Conservation (phyloP, 2,797 vertebrate genomes). For the Zalophus californianus region DNA sequence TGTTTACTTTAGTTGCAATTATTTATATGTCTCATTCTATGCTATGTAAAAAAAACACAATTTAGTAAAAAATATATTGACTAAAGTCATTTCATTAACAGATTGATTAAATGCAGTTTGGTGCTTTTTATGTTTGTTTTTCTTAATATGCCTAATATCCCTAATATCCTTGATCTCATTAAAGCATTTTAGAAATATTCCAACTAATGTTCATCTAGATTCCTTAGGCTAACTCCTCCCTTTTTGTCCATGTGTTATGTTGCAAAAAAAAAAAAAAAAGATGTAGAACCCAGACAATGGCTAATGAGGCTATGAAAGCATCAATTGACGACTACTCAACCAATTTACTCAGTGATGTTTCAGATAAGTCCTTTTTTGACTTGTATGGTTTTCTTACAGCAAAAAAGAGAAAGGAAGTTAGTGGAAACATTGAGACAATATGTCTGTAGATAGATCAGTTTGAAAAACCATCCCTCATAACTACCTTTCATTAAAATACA, state of each 20-base stretch:
- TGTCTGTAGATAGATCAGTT: constrained; percentile 2
- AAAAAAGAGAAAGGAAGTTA: neutral
- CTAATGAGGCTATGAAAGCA: neutral
- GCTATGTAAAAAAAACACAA: constrained; percentile 1
- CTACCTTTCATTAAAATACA: neutral
- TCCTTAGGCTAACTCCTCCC: neutral
- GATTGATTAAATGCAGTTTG: neutral
- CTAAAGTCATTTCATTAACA: constrained; percentile 22
- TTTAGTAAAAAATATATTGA: neutral
- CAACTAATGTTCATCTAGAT: neutral
- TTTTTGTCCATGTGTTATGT: neutral
- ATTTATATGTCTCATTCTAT: constrained; percentile 48
- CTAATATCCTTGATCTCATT: neutral
- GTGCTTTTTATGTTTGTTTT: neutral
- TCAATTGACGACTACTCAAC: neutral
- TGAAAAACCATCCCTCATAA: neutral
- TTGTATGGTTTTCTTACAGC: neutral
- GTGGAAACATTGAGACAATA: constrained; percentile 43
- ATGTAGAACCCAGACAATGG: neutral
- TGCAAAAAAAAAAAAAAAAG: neutral
- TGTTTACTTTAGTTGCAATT: neutral
- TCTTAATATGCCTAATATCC: neutral
- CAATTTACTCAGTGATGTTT: constrained; percentile 39
- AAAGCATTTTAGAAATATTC: constrained; percentile 8
- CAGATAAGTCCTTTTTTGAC: constrained; percentile 37